These are phyloP conservation scores for Solea senegalensis DNA, from an alignment of 2,113 vertebrate species.

Conservation along the genomic window DNA sequence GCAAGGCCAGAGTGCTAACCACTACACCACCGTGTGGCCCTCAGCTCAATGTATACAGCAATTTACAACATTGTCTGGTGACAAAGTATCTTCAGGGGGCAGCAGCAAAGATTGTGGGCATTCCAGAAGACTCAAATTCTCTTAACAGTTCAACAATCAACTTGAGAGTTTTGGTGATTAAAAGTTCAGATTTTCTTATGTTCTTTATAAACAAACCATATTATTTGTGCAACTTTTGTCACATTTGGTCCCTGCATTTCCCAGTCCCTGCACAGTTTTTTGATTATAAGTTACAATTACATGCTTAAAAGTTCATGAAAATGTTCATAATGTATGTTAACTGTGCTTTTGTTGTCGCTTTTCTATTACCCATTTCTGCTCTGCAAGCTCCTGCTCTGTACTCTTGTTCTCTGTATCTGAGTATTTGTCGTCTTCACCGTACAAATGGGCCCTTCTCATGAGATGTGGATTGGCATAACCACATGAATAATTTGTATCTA, in stretches of 20 bases:
- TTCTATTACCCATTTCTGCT: constrained; percentile 9
- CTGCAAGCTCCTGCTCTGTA: background rate
- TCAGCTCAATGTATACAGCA: no score
- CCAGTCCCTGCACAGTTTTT: no score
- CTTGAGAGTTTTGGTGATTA: no score
- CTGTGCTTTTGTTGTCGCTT: background rate
- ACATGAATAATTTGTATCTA: constrained; percentile 77
- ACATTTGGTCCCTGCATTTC: background rate
- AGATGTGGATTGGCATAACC: constrained; percentile 51
- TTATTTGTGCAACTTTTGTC: background rate
- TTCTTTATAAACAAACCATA: background rate
- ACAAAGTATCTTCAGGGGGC: no score
- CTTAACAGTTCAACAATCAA: no score
- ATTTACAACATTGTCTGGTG: no score
- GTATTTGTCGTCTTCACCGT: constrained; percentile 50
- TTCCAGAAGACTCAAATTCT: no score
- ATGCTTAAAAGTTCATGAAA: background rate
- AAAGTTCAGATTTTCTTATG: no score
- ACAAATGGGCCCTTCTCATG: constrained; percentile 53
- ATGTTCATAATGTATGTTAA: background rate
- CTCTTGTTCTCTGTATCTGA: constrained; percentile 8
- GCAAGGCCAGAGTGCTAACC: no score
- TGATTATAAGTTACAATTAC: constrained; percentile 10
- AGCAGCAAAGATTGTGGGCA: no score
- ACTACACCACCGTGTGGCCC: no score